phyloP scores from a whole-genome alignment of 2,113 vertebrate genomes.

The Macaca nemestrina region DNA sequence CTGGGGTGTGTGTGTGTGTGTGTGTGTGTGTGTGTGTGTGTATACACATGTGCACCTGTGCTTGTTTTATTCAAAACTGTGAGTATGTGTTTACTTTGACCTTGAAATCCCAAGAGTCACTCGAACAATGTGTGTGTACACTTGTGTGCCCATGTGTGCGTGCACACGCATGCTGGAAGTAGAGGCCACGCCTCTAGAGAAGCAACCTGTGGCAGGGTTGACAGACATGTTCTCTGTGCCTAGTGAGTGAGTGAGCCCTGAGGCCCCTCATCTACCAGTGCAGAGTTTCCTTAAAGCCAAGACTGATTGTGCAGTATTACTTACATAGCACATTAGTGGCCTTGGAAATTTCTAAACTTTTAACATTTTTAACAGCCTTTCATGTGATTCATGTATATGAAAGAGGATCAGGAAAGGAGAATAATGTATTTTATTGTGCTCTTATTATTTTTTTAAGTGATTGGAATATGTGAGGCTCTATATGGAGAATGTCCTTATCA shows the following conservation, averaged over 20 bases:
- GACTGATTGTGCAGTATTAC: conserved; percentile 71
- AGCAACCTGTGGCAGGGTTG: conserved; percentile 68
- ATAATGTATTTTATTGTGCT: conserved; percentile 80
- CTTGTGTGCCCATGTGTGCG: neutral
- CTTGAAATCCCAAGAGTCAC: conserved; percentile 85
- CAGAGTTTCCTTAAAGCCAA: conserved; percentile 67
- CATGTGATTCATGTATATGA: conserved; percentile 81
- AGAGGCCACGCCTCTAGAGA: conserved; percentile 61
- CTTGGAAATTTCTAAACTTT: conserved; percentile 75
- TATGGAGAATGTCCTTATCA: neutral
- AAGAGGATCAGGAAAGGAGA: conserved; percentile 81
- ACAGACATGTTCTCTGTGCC: conserved; percentile 49
- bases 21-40: conserved; percentile 23
- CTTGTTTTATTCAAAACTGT: conserved; percentile 84
- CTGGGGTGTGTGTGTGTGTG: conserved; percentile 21
- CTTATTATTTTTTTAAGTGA: conserved; percentile 40
- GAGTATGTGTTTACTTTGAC: conserved; percentile 84
- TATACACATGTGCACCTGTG: conserved; percentile 50
- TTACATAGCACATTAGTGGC: conserved; percentile 74
- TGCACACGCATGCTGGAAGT: conserved; percentile 67
- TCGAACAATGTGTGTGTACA: conserved; percentile 60
- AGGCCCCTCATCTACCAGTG: conserved; percentile 35
- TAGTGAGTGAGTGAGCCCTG: neutral
- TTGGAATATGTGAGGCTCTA: neutral
- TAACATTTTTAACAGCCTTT: conserved; percentile 77